Base-by-base conservation (phyloP, 2,113 vertebrate genomes). In the Bostrychus sinensis region DNA sequence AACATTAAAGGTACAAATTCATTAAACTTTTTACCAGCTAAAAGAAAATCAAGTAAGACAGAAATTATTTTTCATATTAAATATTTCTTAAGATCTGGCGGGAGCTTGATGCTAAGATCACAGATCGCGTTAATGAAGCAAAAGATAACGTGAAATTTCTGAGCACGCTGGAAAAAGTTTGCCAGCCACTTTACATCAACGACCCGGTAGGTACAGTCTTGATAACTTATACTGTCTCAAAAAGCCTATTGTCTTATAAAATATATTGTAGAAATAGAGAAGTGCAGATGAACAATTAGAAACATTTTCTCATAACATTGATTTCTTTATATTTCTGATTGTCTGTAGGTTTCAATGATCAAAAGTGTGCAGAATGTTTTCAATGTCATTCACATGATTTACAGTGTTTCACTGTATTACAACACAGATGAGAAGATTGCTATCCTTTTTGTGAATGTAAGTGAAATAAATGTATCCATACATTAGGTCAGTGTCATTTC, bases 61-160 rank as follows among this genome's bases (percentile, higher is more conserved):
- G 36, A 53, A 9, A 1, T 0, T 71, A 43, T 82, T 14, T 51
- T 66, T 42, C 5, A 25, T 23, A 26, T 16, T 1, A 3, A 16
- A 50, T 12, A 7, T 13, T 26, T 80, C 32, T 60, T 16, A 78
- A 99, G 97, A 90, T 74, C 0, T 99, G 97, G 96, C 77, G 86
- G 66, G 89, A 89, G 2, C 51, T 93, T 60, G 96, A 98, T 77
- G 81, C 85, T 62, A 91, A 86, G 57, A 95, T 98, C 65, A 98
- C 96, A 2, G 91, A 95, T 20, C 91, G 93, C 37, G 92, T 92
- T 57, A 98, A 98, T 25, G 96, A 99, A 88, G 95, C 96, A 14
- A 98, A 98, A 86, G 96, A 98, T 85, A 98, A 98, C 1, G 95
- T 98, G 62, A 98, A 95, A 70, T 97, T 95, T 69, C 86, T 99